A percentile compares a stretch with the other conserved stretches of the same genome.
Conservation (phyloP, 2,888 invertebrate species). For the Volucella inanis region DNA sequence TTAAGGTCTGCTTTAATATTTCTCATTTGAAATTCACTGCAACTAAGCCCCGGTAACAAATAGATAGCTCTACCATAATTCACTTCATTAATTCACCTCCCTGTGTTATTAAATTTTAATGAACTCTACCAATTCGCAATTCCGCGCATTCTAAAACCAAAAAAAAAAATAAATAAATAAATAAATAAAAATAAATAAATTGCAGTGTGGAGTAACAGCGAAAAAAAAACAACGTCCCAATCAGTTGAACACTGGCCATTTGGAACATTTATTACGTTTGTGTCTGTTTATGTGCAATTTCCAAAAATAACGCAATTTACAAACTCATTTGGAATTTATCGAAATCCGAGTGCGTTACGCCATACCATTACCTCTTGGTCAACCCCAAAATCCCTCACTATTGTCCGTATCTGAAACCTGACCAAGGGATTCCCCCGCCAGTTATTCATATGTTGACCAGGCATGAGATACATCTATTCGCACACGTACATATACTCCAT, state of each 20-base stretch:
- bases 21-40: constrained; percentile 34
- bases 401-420: background rate
- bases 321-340: constrained; percentile 74
- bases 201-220: background rate
- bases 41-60: constrained; percentile 31
- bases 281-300: background rate
- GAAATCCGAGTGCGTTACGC: constrained; percentile 59
- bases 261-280: constrained; percentile 7
- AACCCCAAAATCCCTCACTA: constrained; percentile 24
- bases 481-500: background rate
- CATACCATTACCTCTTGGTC: constrained; percentile 31
- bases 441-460: constrained; percentile 39
- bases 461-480: constrained; percentile 20
- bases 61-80: constrained; percentile 56
- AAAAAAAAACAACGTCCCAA: constrained; percentile 30
- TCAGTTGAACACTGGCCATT: constrained; percentile 41
- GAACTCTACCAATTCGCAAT: constrained; percentile 58
- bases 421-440: constrained; percentile 13
- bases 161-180: constrained; percentile 43
- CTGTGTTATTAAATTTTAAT: constrained; percentile 68
- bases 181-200: too few relatives aligned
- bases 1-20: constrained; percentile 12
- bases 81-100: constrained; percentile 62
- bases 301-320: constrained; percentile 70
- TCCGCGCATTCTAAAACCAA: constrained; percentile 38